A percentile compares a stretch with the other conserved stretches of the same genome.
Evolutionary conservation across 1,140 invertebrate species (phyloP).

Genomic region (silkworm (Bombyx mori)): ASM3026992v2 NC_085115.1:248001-248500

Average conservation of each 20-base stretch:
- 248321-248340: slow-evolving; percentile 81
- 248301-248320: slow-evolving; percentile 79
- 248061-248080: too few species aligned
- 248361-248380: too few species aligned
- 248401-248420: too few species aligned
- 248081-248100: too few species aligned
- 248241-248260: slow-evolving; percentile 57
- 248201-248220: slow-evolving; percentile 77
- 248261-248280: slow-evolving; percentile 69
- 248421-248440: too few species aligned
- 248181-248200: slow-evolving; percentile 72
- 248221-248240: slow-evolving; percentile 71
- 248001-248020: too few species aligned
- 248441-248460: too few species aligned
- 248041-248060: not conserved
- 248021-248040: not conserved
- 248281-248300: slow-evolving; percentile 78
- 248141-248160: slow-evolving; percentile 47
- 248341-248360: slow-evolving; percentile 74
- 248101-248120: too few species aligned
- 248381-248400: too few species aligned
- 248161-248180: slow-evolving; percentile 21
- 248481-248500: too few species aligned
- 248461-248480: too few species aligned
- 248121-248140: not conserved